Percentiles rank a stretch among this genome's conserved stretches.
Conservation (phyloP, 2,888 invertebrate species). For the Drosophila putrida region DNA sequence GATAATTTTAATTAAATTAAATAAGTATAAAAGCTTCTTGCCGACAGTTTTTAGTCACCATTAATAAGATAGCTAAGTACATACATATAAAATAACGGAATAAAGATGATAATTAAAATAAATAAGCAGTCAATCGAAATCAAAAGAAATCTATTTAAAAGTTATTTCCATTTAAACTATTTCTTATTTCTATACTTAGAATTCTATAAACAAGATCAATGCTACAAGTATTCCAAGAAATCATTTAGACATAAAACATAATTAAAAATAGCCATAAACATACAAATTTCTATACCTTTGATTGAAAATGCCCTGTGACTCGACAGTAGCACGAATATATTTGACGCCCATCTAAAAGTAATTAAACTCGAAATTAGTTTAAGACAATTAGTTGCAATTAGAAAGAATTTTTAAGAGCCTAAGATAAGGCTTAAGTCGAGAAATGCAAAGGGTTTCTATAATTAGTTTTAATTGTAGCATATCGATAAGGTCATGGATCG, state of each 20-base stretch:
- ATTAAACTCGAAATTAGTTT: constrained; percentile 53
- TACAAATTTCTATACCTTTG: constrained; percentile 7
- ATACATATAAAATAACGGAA: no score
- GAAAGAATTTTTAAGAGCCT: constrained; percentile 36
- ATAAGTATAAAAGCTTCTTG: no score
- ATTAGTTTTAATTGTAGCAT: constrained; percentile 53
- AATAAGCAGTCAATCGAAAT: no score
- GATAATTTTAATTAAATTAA: background rate
- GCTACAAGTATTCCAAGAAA: constrained; percentile 16
- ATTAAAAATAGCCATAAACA: constrained; percentile 27
- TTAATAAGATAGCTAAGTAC: no score
- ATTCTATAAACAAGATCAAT: constrained; percentile 9
- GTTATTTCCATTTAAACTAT: background rate
- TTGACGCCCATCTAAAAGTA: constrained; percentile 14
- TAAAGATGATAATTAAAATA: no score
- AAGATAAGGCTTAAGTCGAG: constrained; percentile 9
- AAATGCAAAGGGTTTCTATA: constrained; percentile 43
- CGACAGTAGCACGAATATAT: constrained; percentile 22
- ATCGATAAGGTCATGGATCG: constrained; percentile 29
- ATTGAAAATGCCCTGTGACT: constrained; percentile 3
- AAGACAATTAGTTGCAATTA: constrained; percentile 72
- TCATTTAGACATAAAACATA: constrained; percentile 17
- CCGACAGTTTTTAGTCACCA: no score
- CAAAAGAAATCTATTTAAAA: background rate
- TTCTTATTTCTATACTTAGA: background rate